Conservation (phyloP, 2,888 invertebrate genomes). For the Sinohyriopsis cumingii region DNA sequence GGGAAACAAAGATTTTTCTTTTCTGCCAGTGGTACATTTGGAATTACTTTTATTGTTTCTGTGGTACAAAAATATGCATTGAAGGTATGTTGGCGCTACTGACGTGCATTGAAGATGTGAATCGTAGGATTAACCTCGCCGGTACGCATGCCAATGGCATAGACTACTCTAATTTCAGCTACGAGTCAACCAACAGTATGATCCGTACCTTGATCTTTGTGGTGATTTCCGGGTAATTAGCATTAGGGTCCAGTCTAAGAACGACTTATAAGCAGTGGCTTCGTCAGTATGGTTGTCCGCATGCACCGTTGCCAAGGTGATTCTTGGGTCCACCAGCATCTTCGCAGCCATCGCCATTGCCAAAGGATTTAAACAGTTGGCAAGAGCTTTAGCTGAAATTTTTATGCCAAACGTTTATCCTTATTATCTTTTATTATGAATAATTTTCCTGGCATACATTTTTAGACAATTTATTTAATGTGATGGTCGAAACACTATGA, state of each 20-base stretch:
- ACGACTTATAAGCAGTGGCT: constrained; percentile 27
- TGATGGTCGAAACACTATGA: too few relatives aligned
- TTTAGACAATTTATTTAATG: background rate
- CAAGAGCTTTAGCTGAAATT: constrained; percentile 23
- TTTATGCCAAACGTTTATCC: background rate
- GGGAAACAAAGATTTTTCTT: too few relatives aligned
- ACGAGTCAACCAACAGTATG: too few relatives aligned
- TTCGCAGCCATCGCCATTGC: constrained; percentile 26
- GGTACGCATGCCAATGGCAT: too few relatives aligned
- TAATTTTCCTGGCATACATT: background rate
- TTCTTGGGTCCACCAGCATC: constrained; percentile 27
- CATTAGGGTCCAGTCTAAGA: constrained; percentile 22
- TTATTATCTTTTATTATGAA: background rate
- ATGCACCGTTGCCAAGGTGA: constrained; percentile 23
- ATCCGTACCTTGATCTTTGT: constrained; percentile 19
- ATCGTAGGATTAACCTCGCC: too few relatives aligned
- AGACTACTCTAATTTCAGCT: too few relatives aligned
- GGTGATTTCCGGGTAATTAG: constrained; percentile 21
- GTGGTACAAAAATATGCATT: too few relatives aligned
- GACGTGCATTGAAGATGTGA: too few relatives aligned
- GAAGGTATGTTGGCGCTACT: too few relatives aligned
- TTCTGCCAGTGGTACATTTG: too few relatives aligned
- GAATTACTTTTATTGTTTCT: too few relatives aligned
- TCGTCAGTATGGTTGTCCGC: constrained; percentile 29
- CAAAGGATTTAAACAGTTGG: constrained; percentile 29